A percentile compares a stretch with the other conserved stretches of the same genome.
phyloP scores from a whole-genome alignment of 1,140 invertebrate species.

The Oryctes rhinoceros region DNA sequence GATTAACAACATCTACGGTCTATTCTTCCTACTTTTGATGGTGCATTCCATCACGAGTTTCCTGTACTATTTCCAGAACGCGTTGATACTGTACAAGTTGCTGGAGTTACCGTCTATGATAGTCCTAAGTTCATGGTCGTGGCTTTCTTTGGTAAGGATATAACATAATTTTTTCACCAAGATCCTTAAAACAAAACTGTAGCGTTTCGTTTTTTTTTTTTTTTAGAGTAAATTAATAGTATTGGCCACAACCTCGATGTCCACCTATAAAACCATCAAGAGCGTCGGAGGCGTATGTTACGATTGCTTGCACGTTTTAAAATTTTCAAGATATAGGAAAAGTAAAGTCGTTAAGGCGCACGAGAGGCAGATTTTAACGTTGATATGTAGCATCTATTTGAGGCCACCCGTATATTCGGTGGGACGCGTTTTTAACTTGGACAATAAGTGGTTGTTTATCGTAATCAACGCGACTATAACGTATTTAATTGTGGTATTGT shows the following conservation, averaged over 20 bases:
- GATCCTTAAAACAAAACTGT: background rate
- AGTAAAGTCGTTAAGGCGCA: background rate
- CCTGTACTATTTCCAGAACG: background rate
- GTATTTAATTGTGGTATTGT: conserved; percentile 1
- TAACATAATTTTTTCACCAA: background rate
- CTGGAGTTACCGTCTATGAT: background rate
- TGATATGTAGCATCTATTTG: background rate
- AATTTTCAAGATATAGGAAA: background rate
- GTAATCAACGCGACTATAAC: background rate
- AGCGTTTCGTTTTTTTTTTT: background rate
- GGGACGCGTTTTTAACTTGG: background rate
- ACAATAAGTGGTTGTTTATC: conserved; percentile 22
- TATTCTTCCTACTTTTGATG: background rate
- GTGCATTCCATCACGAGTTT: background rate
- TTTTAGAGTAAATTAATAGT: background rate
- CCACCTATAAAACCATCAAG: background rate
- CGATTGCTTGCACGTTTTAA: background rate
- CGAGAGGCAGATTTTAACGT: background rate
- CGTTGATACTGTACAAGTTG: background rate
- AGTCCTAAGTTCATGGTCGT: background rate
- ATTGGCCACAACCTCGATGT: background rate
- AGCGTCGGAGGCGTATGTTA: background rate
- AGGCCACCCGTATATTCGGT: background rate
- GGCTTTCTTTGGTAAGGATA: background rate
- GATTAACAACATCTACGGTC: background rate